Conservation (phyloP, 2,888 invertebrate species). For the Galerucella calmariensis region DNA sequence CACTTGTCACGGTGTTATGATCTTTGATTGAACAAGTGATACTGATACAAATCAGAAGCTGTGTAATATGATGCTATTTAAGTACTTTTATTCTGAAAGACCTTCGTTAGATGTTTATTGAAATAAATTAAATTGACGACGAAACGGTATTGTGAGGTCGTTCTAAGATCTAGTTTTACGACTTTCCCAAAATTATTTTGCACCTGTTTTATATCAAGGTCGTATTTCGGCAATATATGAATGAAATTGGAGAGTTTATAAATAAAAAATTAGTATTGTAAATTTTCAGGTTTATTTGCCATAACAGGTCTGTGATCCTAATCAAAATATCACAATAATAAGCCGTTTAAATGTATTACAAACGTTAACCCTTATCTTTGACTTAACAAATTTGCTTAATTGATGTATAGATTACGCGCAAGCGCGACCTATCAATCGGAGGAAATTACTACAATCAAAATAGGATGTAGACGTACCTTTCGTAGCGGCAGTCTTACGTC, state of each 20-base stretch:
- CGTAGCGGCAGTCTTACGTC: no score
- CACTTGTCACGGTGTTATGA: slow-evolving; percentile 27
- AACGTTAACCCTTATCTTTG: no score
- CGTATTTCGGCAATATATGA: background rate
- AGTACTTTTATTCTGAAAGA: background rate
- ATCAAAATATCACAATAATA: no score
- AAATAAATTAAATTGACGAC: background rate
- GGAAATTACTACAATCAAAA: no score
- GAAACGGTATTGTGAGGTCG: background rate
- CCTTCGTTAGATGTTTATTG: slow-evolving; percentile 5
- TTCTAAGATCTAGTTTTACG: background rate
- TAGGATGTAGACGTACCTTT: no score
- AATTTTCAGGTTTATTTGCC: background rate
- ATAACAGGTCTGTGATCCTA: no score
- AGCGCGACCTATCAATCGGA: no score
- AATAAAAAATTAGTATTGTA: background rate
- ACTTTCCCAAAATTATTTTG: background rate
- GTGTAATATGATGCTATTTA: slow-evolving; percentile 11
- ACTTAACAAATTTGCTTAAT: no score
- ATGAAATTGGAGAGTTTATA: background rate
- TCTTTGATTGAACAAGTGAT: background rate
- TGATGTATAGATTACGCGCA: no score
- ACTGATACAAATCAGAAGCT: slow-evolving; percentile 14
- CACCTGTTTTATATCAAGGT: background rate
- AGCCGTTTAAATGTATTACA: no score